phyloP scores from a whole-genome alignment of 2,888 invertebrate species.

The Hermaeophaga mercurialis region DNA sequence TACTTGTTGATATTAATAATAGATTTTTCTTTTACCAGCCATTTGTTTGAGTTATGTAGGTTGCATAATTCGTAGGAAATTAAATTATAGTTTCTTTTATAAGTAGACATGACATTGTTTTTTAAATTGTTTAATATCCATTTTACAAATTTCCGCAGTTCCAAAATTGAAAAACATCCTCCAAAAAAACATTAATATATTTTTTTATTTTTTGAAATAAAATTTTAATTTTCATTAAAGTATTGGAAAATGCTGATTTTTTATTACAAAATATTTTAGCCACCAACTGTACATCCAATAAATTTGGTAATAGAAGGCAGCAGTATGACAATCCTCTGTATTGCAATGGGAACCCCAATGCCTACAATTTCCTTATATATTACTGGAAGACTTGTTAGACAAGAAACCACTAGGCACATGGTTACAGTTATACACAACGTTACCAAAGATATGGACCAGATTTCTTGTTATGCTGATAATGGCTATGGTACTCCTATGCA shows the following conservation, averaged over 20 bases:
- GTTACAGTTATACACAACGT: slow-evolving; percentile 86
- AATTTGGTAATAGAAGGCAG: slow-evolving; percentile 83
- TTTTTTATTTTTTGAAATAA: too few species aligned
- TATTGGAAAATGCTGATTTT: too few species aligned
- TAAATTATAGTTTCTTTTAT: too few species aligned
- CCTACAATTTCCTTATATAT: slow-evolving; percentile 85
- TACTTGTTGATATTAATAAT: too few species aligned
- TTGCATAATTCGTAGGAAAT: too few species aligned
- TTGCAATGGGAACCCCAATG: slow-evolving; percentile 84
- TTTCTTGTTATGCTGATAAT: slow-evolving; percentile 87
- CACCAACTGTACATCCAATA: slow-evolving; percentile 82
- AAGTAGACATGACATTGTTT: too few species aligned
- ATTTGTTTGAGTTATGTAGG: too few species aligned
- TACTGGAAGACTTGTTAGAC: slow-evolving; percentile 76
- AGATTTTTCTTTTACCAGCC: too few species aligned
- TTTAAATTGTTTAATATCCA: too few species aligned
- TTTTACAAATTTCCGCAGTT: not conserved
- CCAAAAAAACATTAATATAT: too few species aligned
- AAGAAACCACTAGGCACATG: slow-evolving; percentile 83
- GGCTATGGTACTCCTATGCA: slow-evolving; percentile 88
- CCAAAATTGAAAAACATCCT: not conserved
- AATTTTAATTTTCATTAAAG: too few species aligned
- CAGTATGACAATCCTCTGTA: slow-evolving; percentile 84
- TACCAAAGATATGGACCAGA: slow-evolving; percentile 82
- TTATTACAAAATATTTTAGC: slow-evolving; percentile 64